Conservation (phyloP, 2,888 invertebrate genomes). For the Trimorus sp. region DNA sequence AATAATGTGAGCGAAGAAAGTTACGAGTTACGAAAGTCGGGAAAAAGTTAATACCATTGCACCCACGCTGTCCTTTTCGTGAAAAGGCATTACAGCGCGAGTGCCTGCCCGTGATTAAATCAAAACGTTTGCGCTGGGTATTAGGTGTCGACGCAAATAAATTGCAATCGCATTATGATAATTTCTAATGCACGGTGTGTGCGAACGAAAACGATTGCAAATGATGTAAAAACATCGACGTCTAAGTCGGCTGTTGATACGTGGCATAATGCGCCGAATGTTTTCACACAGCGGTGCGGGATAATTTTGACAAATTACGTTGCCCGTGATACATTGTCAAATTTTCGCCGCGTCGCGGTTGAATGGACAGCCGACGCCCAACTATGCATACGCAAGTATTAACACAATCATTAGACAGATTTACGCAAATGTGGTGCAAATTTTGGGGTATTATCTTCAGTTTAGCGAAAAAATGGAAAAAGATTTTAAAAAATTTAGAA, state of each 20-base stretch:
- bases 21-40: no score
- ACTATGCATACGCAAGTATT: slow-evolving; percentile 23
- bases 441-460: no score
- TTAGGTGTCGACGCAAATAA: slow-evolving; percentile 26
- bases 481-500: no score
- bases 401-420: slow-evolving; percentile 45
- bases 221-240: slow-evolving; percentile 52
- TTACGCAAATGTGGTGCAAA: slow-evolving; percentile 14
- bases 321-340: slow-evolving; percentile 34
- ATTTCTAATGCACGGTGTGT: slow-evolving; percentile 35
- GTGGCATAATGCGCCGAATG: slow-evolving; percentile 38
- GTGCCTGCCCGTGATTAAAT: slow-evolving; percentile 19
- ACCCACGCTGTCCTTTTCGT: slow-evolving; percentile 17
- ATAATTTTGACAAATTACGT: slow-evolving; percentile 54
- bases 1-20: no score
- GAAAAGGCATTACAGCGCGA: slow-evolving; percentile 39
- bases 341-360: slow-evolving; percentile 29
- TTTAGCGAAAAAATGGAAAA: no score
- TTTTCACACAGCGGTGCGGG: slow-evolving; percentile 43
- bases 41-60: slow-evolving; percentile 30
- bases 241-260: slow-evolving; percentile 33
- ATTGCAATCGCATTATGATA: slow-evolving; percentile 44
- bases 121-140: slow-evolving; percentile 34
- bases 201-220: slow-evolving; percentile 31
- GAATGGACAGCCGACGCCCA: slow-evolving; percentile 3